Evolutionary conservation across 2,797 vertebrate species (phyloP).

Genomic region (Morelia viridis): DNA sequence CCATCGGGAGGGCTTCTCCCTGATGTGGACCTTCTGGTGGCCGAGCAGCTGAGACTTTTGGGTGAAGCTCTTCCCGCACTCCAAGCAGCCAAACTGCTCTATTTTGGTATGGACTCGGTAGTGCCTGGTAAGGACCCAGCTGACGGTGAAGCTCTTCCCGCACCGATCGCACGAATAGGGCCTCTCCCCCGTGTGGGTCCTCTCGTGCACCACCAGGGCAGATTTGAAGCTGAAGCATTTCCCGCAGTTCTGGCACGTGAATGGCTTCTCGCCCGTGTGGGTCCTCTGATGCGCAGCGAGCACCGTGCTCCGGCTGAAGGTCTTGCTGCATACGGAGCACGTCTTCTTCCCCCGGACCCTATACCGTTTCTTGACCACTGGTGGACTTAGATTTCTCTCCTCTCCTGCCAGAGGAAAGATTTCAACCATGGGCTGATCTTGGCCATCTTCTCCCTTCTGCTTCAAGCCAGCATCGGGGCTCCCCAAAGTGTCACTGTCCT

Average conservation of each 20-base stretch:
- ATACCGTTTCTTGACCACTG: background rate
- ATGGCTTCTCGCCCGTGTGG: background rate
- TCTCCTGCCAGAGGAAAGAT: background rate
- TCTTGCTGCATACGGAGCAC: background rate
- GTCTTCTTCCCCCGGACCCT: background rate
- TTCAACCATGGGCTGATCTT: background rate
- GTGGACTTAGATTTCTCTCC: background rate
- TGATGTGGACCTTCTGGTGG: background rate
- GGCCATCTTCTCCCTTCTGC: background rate
- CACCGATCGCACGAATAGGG: background rate
- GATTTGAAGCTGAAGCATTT: constrained; percentile 21
- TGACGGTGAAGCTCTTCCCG: background rate
- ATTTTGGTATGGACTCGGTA: background rate
- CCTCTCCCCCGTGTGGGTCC: background rate
- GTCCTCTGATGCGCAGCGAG: background rate
- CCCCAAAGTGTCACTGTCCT: background rate
- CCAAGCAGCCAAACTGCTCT: background rate
- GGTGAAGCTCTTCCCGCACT: background rate
- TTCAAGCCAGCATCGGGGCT: background rate
- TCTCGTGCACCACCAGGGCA: background rate
- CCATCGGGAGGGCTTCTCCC: background rate
- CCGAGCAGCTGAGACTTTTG: background rate
- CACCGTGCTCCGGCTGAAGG: background rate
- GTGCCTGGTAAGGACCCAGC: background rate
- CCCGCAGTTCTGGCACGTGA: background rate